A percentile compares a stretch with the other conserved stretches of the same genome.
These are phyloP conservation scores for Tetragonula carbonaria DNA, from an alignment of 2,888 invertebrate species.

Conservation along the genomic window DNA sequence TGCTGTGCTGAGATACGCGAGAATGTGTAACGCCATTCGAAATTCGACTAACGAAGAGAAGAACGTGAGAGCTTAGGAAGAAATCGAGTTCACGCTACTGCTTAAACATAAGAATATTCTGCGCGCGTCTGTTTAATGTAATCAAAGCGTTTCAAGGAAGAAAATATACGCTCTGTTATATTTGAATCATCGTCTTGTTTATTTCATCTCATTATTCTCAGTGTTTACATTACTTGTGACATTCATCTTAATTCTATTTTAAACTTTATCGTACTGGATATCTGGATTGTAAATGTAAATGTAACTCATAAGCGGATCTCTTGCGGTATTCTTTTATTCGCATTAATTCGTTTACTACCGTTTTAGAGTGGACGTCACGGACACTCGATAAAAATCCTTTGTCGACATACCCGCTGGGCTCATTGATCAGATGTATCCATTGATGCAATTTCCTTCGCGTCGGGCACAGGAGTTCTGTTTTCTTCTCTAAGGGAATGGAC, in stretches of 20 bases:
- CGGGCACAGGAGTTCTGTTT: conserved; percentile 9
- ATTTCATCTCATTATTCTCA: conserved; percentile 75
- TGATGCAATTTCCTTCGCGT: conserved; percentile 10
- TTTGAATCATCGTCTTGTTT: conserved; percentile 75
- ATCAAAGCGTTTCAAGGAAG: not conserved
- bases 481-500: conserved; percentile 1
- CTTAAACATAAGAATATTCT: not conserved
- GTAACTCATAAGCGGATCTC: conserved; percentile 68
- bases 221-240: conserved; percentile 78
- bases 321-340: conserved; percentile 58
- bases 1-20: not conserved
- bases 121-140: not conserved
- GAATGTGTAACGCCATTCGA: not conserved
- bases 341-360: conserved; percentile 63
- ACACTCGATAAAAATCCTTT: conserved; percentile 33
- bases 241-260: conserved; percentile 76
- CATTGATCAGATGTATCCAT: conserved; percentile 2
- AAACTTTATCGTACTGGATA: conserved; percentile 73
- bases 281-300: conserved; percentile 73
- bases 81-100: not conserved
- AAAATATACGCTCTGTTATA: conserved; percentile 50
- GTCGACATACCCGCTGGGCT: not conserved
- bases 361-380: conserved; percentile 54
- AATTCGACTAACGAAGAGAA: not conserved
- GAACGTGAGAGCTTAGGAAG: not conserved